phyloP scores from a whole-genome alignment of 1,140 invertebrate genomes.

The Drosophila tani region DNA sequence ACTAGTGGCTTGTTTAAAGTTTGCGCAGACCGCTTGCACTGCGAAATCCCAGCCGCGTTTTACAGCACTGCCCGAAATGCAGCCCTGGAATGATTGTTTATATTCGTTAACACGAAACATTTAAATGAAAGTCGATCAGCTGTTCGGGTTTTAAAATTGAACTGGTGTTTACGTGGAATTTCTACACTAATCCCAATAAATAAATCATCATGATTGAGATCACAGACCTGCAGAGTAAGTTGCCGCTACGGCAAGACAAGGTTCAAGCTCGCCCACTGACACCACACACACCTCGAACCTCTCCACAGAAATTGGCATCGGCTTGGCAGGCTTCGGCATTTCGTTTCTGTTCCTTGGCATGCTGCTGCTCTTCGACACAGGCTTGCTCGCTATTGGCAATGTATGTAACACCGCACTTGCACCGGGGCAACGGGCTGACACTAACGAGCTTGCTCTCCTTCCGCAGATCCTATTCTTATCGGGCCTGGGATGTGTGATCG shows the following conservation, averaged over 20 bases:
- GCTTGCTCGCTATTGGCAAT: constrained; percentile 99
- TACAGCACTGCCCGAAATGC: constrained; percentile 40
- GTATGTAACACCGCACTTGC: constrained; percentile 86
- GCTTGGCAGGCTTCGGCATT: constrained; percentile 97
- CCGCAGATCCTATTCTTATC: constrained; percentile 92
- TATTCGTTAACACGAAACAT: constrained; percentile 60
- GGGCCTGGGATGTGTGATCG: constrained; percentile 98
- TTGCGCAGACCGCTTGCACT: neutral
- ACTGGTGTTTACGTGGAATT: constrained; percentile 71
- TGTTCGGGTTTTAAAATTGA: constrained; percentile 43
- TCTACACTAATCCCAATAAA: constrained; percentile 29
- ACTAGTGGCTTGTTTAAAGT: neutral
- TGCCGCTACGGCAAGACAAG: neutral
- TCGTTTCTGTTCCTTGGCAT: constrained; percentile 98
- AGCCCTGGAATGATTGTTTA: constrained; percentile 65
- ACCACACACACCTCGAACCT: constrained; percentile 19
- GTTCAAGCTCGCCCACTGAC: constrained; percentile 10
- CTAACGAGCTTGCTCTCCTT: neutral
- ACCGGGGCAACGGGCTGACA: too few relatives aligned
- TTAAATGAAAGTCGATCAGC: constrained; percentile 46
- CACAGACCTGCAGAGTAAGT: constrained; percentile 90
- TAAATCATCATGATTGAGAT: constrained; percentile 88
- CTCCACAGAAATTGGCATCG: constrained; percentile 98
- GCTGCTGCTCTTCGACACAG: constrained; percentile 98
- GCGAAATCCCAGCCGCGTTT: neutral